phyloP scores from a whole-genome alignment of 2,888 invertebrate genomes.

The Salpingus planirostris region DNA sequence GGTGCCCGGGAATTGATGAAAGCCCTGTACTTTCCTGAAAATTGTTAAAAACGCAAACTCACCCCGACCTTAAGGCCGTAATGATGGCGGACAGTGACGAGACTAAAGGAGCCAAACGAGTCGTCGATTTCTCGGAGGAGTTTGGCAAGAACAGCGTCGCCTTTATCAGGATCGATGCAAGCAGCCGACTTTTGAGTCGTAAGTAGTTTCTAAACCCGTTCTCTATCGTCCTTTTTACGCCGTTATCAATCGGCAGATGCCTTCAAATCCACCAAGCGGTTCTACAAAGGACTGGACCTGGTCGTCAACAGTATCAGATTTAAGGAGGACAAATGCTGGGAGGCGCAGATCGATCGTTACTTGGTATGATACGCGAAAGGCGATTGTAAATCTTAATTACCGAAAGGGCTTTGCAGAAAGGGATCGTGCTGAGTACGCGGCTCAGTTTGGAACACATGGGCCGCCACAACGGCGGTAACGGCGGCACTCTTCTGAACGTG shows the following conservation, averaged over 20 bases:
- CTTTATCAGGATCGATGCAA: conserved; percentile 52
- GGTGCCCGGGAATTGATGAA: too few relatives aligned
- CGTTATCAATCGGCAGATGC: conserved; percentile 17
- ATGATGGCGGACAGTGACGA: conserved; percentile 27
- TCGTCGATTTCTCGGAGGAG: conserved; percentile 50
- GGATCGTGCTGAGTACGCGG: conserved; percentile 39
- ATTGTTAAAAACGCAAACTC: too few relatives aligned
- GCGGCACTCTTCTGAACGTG: conserved; percentile 56
- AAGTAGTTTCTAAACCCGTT: conserved; percentile 16
- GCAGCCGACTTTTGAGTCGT: background rate
- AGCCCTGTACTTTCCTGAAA: too few relatives aligned
- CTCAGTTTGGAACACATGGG: conserved; percentile 45
- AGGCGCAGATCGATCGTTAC: conserved; percentile 37
- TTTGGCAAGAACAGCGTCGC: conserved; percentile 57
- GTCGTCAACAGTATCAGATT: conserved; percentile 44
- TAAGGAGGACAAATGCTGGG: conserved; percentile 31
- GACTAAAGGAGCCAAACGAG: conserved; percentile 48
- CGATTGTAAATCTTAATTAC: too few relatives aligned
- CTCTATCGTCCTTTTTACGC: background rate
- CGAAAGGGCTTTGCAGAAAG: conserved; percentile 31
- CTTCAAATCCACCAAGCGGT: conserved; percentile 25
- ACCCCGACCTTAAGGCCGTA: conserved; percentile 23
- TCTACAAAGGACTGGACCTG: conserved; percentile 37
- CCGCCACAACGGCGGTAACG: conserved; percentile 46
- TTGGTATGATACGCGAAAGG: conserved; percentile 8